phyloP scores from a whole-genome alignment of 2,888 invertebrate species.

The Ophion slaviceki region DNA sequence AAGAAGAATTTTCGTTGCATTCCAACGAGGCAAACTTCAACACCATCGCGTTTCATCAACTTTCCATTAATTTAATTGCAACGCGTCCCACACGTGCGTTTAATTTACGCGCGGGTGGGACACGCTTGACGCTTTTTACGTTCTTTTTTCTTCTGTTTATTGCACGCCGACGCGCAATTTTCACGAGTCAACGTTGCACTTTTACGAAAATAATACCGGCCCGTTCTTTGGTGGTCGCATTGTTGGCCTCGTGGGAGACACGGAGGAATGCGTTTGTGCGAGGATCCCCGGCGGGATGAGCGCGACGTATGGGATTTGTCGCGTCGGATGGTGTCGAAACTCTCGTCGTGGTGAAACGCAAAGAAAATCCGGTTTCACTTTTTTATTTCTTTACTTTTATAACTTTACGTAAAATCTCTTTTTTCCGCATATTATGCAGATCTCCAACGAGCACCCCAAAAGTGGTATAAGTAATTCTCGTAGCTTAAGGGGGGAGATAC shows the following conservation, averaged over 20 bases:
- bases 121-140: not conserved
- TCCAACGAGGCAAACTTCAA: too few species aligned
- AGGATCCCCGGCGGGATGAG: not conserved
- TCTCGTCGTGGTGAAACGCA: not conserved
- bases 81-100: not conserved
- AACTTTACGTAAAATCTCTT: not conserved
- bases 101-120: not conserved
- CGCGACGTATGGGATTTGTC: not conserved
- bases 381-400: not conserved
- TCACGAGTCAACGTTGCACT: conserved; percentile 6
- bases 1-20: too few species aligned
- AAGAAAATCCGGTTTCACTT: not conserved
- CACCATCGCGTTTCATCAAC: not conserved
- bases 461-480: not conserved
- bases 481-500: too few species aligned
- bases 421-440: not conserved
- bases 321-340: not conserved
- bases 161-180: conserved; percentile 9
- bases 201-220: conserved; percentile 14
- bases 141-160: not conserved
- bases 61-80: conserved; percentile 26
- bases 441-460: not conserved
- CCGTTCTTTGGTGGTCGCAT: conserved; percentile 3
- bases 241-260: not conserved
- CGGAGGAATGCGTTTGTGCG: conserved; percentile 17